Evolutionary conservation across 2,888 invertebrate genomes (phyloP), one percentile per base, ranked within the genome.

Genomic region (Myopa testacea): DNA sequence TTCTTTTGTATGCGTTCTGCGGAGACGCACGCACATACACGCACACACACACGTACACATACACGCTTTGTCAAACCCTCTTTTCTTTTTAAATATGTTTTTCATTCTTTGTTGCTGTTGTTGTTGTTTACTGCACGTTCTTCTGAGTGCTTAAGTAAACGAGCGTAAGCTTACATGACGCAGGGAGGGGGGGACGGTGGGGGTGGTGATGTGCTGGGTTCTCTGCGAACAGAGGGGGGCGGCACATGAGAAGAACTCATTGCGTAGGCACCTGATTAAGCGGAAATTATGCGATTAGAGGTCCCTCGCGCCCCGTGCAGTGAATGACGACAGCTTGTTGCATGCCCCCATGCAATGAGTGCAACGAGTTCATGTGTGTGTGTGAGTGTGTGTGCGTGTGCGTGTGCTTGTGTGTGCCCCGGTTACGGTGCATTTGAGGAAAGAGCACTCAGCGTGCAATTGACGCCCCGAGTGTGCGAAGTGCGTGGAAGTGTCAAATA

Each of bases 221-320:
- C 26, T 26, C 26, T 62, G 50, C 74, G 26, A 14, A n/a, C 50
- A 45, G 55, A 6, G 34, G 73, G 73, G 68, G 77, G 52, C 26
- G 45, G 70, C 34, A 50, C 50, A 10, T 34, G 37, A 71, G 55
- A 75, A 65, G 37, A 67, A 75, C 55, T 34, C 68, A 55, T 63
- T 84, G 84, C 84, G 84, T 84, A 84, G 84, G 84, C 83, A 84
- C 84, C 84, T 84, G 84, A 84, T 84, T 84, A 84, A 84, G 84
- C 84, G 84, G 84, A 84, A 84, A 83, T 84, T 84, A 84, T 84
- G 83, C 84, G 84, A 84, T 84, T 84, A 84, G 79, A 6, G 78
- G 71, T 75, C 75, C 75, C 65, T 55, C 38, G 38, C 16, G 68
- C 37, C 75, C 26, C 62, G 19, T 40, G 38, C 71, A 40, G 4